Conservation (phyloP, 2,113 vertebrate genomes). For the Laterallus jamaicensis region DNA sequence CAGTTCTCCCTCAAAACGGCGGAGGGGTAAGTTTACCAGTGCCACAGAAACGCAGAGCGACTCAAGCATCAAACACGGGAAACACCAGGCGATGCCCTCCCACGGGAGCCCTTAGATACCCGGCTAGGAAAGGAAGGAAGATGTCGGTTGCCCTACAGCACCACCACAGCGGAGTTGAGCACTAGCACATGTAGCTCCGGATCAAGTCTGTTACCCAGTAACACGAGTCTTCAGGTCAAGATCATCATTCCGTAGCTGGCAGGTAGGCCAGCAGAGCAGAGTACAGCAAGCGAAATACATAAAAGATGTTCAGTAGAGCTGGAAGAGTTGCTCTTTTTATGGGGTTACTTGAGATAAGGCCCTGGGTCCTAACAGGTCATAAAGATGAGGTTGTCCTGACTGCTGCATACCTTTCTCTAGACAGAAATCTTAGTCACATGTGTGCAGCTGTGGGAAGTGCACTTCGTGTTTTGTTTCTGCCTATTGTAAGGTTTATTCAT, state of each 20-base stretch:
- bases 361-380: background rate
- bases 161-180: background rate
- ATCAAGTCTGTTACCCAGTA: background rate
- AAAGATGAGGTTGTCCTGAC: background rate
- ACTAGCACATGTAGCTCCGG: background rate
- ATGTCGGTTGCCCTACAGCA: background rate
- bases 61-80: background rate
- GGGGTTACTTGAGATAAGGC: background rate
- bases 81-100: background rate
- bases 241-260: background rate
- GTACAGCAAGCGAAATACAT: background rate
- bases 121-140: background rate
- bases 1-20: background rate
- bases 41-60: background rate
- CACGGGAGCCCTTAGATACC: background rate
- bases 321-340: background rate
- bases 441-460: background rate
- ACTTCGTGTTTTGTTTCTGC: background rate
- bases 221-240: background rate
- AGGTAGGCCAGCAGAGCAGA: background rate
- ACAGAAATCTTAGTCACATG: background rate
- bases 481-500: background rate
- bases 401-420: background rate
- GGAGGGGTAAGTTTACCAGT: background rate
- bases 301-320: background rate